Evolutionary conservation across 1,140 invertebrate genomes (phyloP).

Genomic region (Sinella curviseta): DNA sequence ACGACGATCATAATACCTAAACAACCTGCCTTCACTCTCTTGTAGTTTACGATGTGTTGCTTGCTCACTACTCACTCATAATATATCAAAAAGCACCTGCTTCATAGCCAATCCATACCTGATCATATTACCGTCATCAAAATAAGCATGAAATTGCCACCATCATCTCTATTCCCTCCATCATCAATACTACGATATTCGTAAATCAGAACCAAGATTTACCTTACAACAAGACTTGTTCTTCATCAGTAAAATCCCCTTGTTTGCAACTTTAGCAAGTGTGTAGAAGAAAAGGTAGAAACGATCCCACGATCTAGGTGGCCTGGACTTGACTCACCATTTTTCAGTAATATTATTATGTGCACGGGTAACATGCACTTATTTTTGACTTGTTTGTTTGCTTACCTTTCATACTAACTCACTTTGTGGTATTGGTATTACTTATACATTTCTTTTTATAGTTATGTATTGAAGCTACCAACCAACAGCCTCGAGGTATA

Average conservation of each 20-base stretch:
- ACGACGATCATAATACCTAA: neutral
- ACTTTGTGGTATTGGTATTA: too few species aligned
- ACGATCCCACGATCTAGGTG: constrained; percentile 23
- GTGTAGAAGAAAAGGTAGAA: neutral
- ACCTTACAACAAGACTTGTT: too few species aligned
- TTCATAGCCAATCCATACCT: neutral
- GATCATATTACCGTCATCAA: constrained; percentile 10
- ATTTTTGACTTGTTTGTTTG: too few species aligned
- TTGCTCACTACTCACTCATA: neutral
- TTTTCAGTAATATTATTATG: too few species aligned
- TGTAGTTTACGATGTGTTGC: too few species aligned
- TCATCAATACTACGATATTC: neutral
- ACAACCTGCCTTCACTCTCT: neutral
- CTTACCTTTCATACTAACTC: neutral
- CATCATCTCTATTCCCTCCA: too few species aligned
- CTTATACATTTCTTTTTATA: too few species aligned
- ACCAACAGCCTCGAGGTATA: neutral
- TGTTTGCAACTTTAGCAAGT: neutral
- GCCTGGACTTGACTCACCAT: too few species aligned
- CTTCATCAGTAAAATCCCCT: neutral
- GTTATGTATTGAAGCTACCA: too few species aligned
- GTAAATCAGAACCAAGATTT: too few species aligned
- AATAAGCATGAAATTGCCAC: too few species aligned
- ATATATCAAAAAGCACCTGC: constrained; percentile 8
- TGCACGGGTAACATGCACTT: too few species aligned